These are phyloP conservation scores for Xerus inauris DNA, from an alignment of 2,113 vertebrate genomes.

Conservation along the genomic window DNA sequence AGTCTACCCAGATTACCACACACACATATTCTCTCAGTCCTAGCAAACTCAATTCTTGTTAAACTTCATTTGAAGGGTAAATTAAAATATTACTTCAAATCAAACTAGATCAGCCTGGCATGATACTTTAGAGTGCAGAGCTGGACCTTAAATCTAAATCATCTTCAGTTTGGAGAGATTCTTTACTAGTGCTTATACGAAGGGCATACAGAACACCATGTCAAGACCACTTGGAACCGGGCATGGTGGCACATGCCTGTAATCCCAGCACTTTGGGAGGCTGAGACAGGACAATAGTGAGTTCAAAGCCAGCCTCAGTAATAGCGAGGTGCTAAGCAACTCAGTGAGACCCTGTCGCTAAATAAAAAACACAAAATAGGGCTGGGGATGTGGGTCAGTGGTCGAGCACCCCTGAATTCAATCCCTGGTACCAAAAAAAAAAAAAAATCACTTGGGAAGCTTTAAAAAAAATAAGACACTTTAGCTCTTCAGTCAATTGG, in stretches of 20 bases:
- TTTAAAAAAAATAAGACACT: background rate
- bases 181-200: background rate
- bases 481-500: background rate
- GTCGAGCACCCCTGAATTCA: no score
- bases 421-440: no score
- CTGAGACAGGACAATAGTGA: no score
- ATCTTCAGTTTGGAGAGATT: background rate
- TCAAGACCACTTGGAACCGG: background rate
- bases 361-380: no score
- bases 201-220: background rate
- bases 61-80: conserved; percentile 11
- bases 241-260: no score
- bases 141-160: background rate
- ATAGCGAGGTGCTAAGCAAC: no score
- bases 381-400: no score
- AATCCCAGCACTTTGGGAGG: no score
- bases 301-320: no score
- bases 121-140: background rate
- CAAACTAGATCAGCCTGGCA: conserved; percentile 17
- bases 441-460: background rate
- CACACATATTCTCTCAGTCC: background rate
- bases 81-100: conserved; percentile 54
- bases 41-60: conserved; percentile 43
- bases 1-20: background rate
- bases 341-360: no score